Evolutionary conservation across 1,140 invertebrate species (phyloP).

Genomic region (Drosophila mauritiana): DNA sequence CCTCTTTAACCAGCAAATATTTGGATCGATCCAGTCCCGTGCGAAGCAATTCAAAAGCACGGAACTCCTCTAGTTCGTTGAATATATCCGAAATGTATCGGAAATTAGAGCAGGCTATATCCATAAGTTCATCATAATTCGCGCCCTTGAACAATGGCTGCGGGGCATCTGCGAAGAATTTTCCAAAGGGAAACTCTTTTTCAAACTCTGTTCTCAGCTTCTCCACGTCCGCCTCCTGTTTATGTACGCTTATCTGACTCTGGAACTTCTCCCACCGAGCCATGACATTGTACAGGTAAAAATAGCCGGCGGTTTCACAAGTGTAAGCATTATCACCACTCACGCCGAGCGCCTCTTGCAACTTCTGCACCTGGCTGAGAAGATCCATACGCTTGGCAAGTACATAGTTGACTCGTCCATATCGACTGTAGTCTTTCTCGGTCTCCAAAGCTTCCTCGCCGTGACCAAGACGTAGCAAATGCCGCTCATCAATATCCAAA

Average conservation of each 20-base stretch:
- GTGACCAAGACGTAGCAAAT: conserved; percentile 99
- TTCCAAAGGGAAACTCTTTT: conserved; percentile 95
- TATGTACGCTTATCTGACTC: conserved; percentile 57
- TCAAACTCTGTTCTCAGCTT: conserved; percentile 84
- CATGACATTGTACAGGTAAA: conserved; percentile 91
- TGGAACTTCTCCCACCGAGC: conserved; percentile 96
- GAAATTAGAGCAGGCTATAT: conserved; percentile 97
- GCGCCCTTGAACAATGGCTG: conserved; percentile 95
- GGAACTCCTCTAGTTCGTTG: conserved; percentile 98
- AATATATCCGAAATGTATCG: conserved; percentile 98
- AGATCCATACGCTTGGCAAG: conserved; percentile 96
- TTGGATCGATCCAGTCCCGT: conserved; percentile 98
- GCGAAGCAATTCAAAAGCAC: conserved; percentile 98
- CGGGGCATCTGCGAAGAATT: conserved; percentile 96
- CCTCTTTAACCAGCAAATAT: conserved; percentile 98
- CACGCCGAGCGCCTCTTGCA: conserved; percentile 94
- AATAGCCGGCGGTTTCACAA: conserved; percentile 98
- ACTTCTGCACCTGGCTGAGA: conserved; percentile 93
- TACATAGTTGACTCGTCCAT: conserved; percentile 99
- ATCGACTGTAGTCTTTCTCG: conserved; percentile 99
- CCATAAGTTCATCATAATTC: conserved; percentile 94
- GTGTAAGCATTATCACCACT: conserved; percentile 96
- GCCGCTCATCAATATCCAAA: conserved; percentile 98
- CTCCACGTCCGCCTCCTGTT: conserved; percentile 21
- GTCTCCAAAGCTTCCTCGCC: conserved; percentile 99